A percentile compares a stretch with the other conserved stretches of the same genome.
Conservation (phyloP, 2,888 invertebrate genomes). For the Epinotia brunnichana region DNA sequence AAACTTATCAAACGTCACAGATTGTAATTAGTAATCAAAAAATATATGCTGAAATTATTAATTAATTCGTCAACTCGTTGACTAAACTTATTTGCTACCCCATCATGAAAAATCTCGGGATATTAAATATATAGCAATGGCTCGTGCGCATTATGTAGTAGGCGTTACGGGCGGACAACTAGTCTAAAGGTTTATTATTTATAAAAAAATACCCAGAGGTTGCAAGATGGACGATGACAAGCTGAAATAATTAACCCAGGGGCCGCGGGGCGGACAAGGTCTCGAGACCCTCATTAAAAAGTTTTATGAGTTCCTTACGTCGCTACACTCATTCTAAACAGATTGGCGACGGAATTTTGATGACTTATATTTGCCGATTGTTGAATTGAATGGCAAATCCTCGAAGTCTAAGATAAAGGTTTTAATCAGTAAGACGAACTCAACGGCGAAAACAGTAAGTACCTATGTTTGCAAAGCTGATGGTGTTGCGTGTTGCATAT, state of each 20-base stretch:
- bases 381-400: slow-evolving; percentile 25
- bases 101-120: no score
- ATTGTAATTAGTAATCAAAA: no score
- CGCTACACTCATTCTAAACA: slow-evolving; percentile 53
- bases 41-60: no score
- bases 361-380: slow-evolving; percentile 53
- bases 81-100: no score
- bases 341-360: slow-evolving; percentile 62
- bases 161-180: neutral
- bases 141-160: no score
- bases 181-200: neutral
- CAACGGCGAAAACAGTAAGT: neutral
- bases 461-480: no score
- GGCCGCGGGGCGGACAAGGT: slow-evolving; percentile 39
- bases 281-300: slow-evolving; percentile 65
- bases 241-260: slow-evolving; percentile 34
- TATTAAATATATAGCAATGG: no score
- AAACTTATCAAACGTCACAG: no score
- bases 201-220: neutral
- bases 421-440: neutral
- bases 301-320: slow-evolving; percentile 64
- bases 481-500: no score
- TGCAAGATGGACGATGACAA: slow-evolving; percentile 29
- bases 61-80: no score
- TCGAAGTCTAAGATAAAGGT: neutral